Base-by-base conservation (phyloP, 2,113 vertebrate species). In the Hepsetus odoe region DNA sequence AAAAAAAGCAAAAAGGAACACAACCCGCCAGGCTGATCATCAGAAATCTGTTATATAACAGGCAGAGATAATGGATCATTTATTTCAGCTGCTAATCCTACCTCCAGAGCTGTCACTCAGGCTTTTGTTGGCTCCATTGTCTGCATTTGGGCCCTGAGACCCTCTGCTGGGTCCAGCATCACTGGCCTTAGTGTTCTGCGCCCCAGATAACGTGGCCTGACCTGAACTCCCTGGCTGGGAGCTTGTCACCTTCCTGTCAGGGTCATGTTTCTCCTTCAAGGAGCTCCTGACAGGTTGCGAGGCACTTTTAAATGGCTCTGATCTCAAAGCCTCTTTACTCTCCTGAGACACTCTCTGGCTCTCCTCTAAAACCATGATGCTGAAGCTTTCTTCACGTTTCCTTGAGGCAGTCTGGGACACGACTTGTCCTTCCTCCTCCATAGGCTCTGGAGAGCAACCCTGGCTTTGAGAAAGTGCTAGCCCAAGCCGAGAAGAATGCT, bases 61-160 rank as follows among this genome's bases (percentile, higher is more conserved):
- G 12, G 8, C 26, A 24, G 33, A 59, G 44, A 70, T 26, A 76
- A 68, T 42, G 18, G 55, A 38, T 62, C 32, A 53, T 53, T 67
- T 32, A 64, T 68, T 30, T 18, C 4, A 22, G 2, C 12, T 1
- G 12, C 1, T 14, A 14, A 7, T 16, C 94, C 92, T 79, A 99
- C 97, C 96, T 88, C 90, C 94, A 2, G 94, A 95, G 84, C 93
- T 95, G 73, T 95, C 94, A 42, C 92, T 94, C 79, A 95, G 92
- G 86, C 92, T 94, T 80, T 92, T 91, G 53, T 94, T 81, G 68
- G 79, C 85, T 10, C 33, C 74, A 16, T 80, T 82, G 35, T 67
- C 77, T 3, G 28, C 30, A 40, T 5, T 69, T 26, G 18, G 46
- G 20, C 24, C 82, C 85, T 69, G 5, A 32, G 9, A n/a, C 26